Percentiles rank a stretch among this genome's conserved stretches.
phyloP scores from a whole-genome alignment of 2,888 invertebrate genomes.

The Agrochola lota region DNA sequence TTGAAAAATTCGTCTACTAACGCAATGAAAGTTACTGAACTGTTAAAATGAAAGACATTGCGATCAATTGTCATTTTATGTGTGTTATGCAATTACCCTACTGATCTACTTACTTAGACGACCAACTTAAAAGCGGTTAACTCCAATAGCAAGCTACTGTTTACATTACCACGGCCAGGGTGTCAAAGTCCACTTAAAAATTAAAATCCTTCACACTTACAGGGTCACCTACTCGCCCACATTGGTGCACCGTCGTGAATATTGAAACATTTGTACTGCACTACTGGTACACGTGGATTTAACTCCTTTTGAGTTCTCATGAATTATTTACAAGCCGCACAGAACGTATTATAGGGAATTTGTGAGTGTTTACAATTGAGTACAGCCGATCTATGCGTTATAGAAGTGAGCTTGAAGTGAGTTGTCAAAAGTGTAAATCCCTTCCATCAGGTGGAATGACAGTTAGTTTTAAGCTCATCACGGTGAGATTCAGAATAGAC shows the following conservation, averaged over 20 bases:
- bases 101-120: neutral
- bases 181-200: slow-evolving; percentile 52
- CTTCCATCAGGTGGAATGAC: too few relatives aligned
- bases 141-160: neutral
- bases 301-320: slow-evolving; percentile 69
- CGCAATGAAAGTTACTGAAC: too few relatives aligned
- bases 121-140: slow-evolving; percentile 1
- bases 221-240: slow-evolving; percentile 73
- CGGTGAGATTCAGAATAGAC: too few relatives aligned
- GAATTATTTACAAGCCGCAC: slow-evolving; percentile 73
- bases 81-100: too few relatives aligned
- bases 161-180: slow-evolving; percentile 11
- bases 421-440: too few relatives aligned
- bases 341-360: slow-evolving; percentile 59
- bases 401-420: too few relatives aligned
- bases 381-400: too few relatives aligned
- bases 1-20: too few relatives aligned
- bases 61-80: too few relatives aligned
- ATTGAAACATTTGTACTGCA: slow-evolving; percentile 64
- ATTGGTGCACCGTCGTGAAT: slow-evolving; percentile 69
- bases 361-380: neutral
- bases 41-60: too few relatives aligned
- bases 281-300: slow-evolving; percentile 70
- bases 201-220: slow-evolving; percentile 56
- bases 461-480: too few relatives aligned